Evolutionary conservation across 2,888 invertebrate genomes (phyloP).

Genomic region (Stenurella melanura): DNA sequence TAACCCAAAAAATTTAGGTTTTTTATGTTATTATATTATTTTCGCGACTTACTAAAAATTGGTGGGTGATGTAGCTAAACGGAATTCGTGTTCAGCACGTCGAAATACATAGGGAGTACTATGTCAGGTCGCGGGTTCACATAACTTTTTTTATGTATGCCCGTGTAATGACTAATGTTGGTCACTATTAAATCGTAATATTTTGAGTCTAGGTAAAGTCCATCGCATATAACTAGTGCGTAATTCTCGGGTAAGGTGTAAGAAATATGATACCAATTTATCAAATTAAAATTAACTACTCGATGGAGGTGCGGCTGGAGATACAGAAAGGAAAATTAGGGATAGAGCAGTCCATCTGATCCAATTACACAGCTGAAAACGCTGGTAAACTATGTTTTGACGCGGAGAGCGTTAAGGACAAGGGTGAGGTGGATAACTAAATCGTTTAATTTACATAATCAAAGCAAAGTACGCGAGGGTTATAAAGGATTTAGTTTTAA

Average conservation of each 20-base stretch:
- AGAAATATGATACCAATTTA: conserved; percentile 45
- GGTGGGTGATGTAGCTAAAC: no score
- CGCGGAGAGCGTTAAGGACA: conserved; percentile 52
- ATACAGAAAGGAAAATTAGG: conserved; percentile 33
- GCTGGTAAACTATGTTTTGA: conserved; percentile 55
- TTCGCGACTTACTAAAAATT: no score
- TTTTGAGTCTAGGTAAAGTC: no score
- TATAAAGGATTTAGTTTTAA: conserved; percentile 55
- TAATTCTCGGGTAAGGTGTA: not conserved
- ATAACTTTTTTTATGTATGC: no score
- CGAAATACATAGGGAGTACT: no score
- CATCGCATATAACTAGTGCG: not conserved
- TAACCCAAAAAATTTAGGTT: no score
- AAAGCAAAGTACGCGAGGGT: conserved; percentile 44
- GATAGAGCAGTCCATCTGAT: conserved; percentile 33
- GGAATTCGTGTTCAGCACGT: no score
- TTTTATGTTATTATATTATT: no score
- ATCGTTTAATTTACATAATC: conserved; percentile 57
- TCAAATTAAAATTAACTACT: conserved; percentile 57
- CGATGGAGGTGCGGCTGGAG: conserved; percentile 47
- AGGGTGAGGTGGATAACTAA: conserved; percentile 54
- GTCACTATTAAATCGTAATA: no score
- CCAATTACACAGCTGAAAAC: conserved; percentile 53
- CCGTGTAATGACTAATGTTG: no score
- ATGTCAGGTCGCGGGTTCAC: no score